A percentile compares a stretch with the other conserved stretches of the same genome.
phyloP scores from a whole-genome alignment of 2,797 vertebrate species.

The Vespertilio murinus region DNA sequence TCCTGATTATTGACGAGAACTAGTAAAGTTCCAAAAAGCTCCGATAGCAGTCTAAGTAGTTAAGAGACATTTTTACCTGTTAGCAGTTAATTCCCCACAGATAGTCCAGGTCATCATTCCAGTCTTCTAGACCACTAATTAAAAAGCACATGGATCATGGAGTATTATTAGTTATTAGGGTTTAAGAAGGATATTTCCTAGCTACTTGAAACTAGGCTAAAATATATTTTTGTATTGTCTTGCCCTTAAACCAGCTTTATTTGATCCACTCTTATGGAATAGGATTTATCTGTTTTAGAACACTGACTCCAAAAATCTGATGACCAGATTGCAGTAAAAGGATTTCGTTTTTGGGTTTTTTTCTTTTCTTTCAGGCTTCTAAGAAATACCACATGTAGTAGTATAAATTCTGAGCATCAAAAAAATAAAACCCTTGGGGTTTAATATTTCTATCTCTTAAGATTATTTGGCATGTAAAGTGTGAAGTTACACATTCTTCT shows the following conservation, averaged over 20 bases:
- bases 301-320: slow-evolving; percentile 15
- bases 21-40: background rate
- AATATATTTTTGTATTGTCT: background rate
- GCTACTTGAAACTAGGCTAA: background rate
- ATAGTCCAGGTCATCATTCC: background rate
- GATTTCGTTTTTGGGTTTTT: background rate
- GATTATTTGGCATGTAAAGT: slow-evolving; percentile 56
- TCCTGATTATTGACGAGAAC: slow-evolving; percentile 11
- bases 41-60: background rate
- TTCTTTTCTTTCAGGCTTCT: background rate
- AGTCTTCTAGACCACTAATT: background rate
- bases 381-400: background rate
- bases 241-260: background rate
- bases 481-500: slow-evolving; percentile 40
- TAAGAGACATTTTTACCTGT: background rate
- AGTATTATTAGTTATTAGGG: background rate
- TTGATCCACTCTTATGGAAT: background rate
- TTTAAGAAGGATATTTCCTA: slow-evolving; percentile 34
- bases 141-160: background rate
- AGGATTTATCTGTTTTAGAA: slow-evolving; percentile 30
- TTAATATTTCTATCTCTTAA: slow-evolving; percentile 55
- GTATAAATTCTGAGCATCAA: slow-evolving; percentile 1
- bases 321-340: background rate
- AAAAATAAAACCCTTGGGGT: background rate
- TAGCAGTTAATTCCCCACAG: background rate